Evolutionary conservation across 2,797 vertebrate genomes (phyloP).

Genomic region (Saxicola maurus): DNA sequence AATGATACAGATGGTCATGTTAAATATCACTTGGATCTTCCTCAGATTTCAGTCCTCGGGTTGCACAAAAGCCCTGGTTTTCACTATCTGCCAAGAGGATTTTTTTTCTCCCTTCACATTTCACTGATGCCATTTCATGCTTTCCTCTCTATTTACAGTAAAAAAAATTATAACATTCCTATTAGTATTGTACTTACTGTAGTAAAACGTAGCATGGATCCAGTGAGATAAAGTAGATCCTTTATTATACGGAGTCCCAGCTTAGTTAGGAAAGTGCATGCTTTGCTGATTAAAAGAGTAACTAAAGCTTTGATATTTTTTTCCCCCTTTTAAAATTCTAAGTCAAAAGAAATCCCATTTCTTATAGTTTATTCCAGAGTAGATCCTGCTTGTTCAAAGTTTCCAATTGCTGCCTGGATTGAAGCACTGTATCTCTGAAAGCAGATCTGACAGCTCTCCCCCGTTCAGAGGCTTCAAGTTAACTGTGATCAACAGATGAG

Average conservation of each 20-base stretch:
- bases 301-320: background rate
- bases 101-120: conserved; percentile 3
- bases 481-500: conserved; percentile 74
- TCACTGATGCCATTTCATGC: conserved; percentile 31
- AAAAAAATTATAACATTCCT: background rate
- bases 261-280: background rate
- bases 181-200: conserved; percentile 34
- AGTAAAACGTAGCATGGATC: conserved; percentile 19
- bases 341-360: conserved; percentile 20
- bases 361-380: conserved; percentile 32
- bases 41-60: background rate
- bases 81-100: conserved; percentile 15
- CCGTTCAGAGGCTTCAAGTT: conserved; percentile 59
- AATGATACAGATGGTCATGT: conserved; percentile 67
- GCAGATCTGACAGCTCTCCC: conserved; percentile 56
- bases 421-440: conserved; percentile 16
- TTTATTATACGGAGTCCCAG: background rate
- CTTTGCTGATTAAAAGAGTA: conserved; percentile 8
- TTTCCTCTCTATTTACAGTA: conserved; percentile 33
- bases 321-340: background rate
- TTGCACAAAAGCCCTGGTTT: conserved; percentile 26
- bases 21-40: conserved; percentile 41
- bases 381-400: conserved; percentile 30
- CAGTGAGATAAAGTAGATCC: background rate
- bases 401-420: conserved; percentile 14